Percentiles rank a stretch among this genome's conserved stretches.
Conservation (phyloP, 1,140 invertebrate species). For the Gryllus bimaculatus region DNA sequence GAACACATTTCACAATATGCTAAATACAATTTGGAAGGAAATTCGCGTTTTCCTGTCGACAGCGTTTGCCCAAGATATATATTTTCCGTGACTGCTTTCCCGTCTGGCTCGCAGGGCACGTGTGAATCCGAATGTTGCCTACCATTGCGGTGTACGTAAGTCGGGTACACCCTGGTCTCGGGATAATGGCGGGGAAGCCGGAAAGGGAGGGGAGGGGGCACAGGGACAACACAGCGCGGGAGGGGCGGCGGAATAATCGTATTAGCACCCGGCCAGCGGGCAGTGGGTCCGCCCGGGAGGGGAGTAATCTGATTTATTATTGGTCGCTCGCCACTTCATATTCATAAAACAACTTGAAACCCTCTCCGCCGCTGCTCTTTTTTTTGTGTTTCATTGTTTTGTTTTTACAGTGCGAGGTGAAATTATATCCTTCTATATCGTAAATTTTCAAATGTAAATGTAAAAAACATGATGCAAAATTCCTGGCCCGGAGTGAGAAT, state of each 20-base stretch:
- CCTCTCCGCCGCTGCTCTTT: background rate
- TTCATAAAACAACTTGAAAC: conserved; percentile 1
- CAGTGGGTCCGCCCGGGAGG: background rate
- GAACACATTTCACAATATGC: too few relatives aligned
- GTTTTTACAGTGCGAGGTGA: background rate
- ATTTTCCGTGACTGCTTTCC: too few relatives aligned
- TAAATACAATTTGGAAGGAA: too few relatives aligned
- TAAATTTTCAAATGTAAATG: conserved; percentile 6
- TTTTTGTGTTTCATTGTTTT: conserved; percentile 5
- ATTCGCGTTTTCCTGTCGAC: too few relatives aligned
- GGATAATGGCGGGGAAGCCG: too few relatives aligned
- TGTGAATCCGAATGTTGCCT: too few relatives aligned
- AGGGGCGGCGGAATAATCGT: background rate
- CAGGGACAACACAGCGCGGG: background rate
- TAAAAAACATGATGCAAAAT: background rate
- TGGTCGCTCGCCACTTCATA: background rate
- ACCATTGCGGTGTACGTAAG: too few relatives aligned
- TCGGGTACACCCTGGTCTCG: too few relatives aligned
- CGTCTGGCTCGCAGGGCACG: too few relatives aligned
- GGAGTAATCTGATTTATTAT: background rate
- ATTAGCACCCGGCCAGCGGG: background rate
- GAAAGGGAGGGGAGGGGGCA: too few relatives aligned
- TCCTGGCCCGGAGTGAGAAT: background rate
- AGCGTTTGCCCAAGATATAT: too few relatives aligned
- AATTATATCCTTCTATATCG: background rate